Conservation (phyloP, 2,113 vertebrate genomes). For the Hyla sarda region DNA sequence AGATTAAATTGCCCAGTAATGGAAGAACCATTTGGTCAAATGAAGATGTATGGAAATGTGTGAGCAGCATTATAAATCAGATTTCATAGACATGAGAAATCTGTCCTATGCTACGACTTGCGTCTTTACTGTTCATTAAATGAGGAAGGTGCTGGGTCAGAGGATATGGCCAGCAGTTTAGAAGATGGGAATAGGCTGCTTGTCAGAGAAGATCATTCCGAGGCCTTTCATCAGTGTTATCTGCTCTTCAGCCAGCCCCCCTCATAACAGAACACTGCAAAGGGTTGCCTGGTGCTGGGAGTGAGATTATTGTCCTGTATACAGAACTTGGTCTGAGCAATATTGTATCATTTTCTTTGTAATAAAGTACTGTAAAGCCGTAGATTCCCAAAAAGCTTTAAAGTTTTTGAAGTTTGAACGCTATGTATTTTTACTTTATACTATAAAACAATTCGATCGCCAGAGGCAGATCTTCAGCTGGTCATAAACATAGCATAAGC, state of each 20-base stretch:
- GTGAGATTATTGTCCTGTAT: background rate
- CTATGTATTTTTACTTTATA: too few relatives aligned
- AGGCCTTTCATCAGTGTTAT: conserved; percentile 33
- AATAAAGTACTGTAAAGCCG: too few relatives aligned
- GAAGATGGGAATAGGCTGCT: conserved; percentile 26
- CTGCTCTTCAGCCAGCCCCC: background rate
- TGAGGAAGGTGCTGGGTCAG: conserved; percentile 15
- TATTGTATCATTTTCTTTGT: too few relatives aligned
- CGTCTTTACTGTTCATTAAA: background rate
- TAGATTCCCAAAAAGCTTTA: too few relatives aligned
- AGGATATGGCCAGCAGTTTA: conserved; percentile 23
- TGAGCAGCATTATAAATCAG: conserved; percentile 16
- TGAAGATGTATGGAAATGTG: conserved; percentile 40
- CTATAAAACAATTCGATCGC: too few relatives aligned
- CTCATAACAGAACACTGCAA: background rate
- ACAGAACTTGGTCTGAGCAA: background rate
- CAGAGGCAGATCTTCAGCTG: too few relatives aligned
- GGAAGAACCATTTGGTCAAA: background rate
- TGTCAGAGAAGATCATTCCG: conserved; percentile 9
- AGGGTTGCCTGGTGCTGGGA: background rate
- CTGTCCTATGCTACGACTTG: background rate
- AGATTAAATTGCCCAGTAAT: conserved; percentile 31
- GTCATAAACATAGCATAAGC: too few relatives aligned
- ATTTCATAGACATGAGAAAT: conserved; percentile 32
- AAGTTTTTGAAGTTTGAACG: too few relatives aligned